Conservation (phyloP, 2,797 vertebrate species). For the Micropoecilia bifurca region DNA sequence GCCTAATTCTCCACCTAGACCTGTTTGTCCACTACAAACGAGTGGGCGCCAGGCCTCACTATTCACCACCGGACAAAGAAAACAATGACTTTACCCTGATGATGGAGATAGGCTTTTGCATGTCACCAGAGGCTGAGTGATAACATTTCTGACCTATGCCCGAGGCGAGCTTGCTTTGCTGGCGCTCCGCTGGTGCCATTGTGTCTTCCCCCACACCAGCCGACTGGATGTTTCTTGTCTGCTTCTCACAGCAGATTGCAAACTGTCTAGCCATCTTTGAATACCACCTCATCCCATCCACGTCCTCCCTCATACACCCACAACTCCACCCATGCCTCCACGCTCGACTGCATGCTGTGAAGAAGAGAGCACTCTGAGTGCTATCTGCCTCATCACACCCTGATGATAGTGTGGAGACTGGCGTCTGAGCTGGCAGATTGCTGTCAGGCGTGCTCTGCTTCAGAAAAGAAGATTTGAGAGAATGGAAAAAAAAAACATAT, state of each 20-base stretch:
- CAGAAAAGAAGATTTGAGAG: conserved; percentile 65
- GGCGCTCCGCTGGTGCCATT: conserved; percentile 77
- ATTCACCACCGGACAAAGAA: conserved; percentile 77
- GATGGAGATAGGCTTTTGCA: conserved; percentile 73
- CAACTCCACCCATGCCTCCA: conserved; percentile 69
- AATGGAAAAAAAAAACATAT: conserved; percentile 53
- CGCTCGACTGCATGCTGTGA: conserved; percentile 66
- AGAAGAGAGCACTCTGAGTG: conserved; percentile 59
- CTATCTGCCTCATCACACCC: conserved; percentile 77
- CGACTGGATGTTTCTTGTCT: conserved; percentile 72
- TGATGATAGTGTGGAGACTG: conserved; percentile 77
- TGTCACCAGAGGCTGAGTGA: conserved; percentile 65
- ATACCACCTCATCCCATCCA: conserved; percentile 27
- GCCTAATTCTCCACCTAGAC: conserved; percentile 54
- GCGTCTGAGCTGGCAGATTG: conserved; percentile 65
- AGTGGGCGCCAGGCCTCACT: conserved; percentile 36
- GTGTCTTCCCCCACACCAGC: conserved; percentile 73
- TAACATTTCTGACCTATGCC: conserved; percentile 77
- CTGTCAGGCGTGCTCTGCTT: conserved; percentile 54
- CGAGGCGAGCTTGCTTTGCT: conserved; percentile 66
- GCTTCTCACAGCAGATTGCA: conserved; percentile 78
- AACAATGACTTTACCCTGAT: conserved; percentile 74
- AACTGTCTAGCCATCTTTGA: conserved; percentile 67
- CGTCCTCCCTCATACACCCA: conserved; percentile 31
- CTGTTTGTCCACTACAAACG: conserved; percentile 54